Evolutionary conservation across 2,797 vertebrate genomes (phyloP).

Genomic region (Schizothorax lantsangensis): DNA sequence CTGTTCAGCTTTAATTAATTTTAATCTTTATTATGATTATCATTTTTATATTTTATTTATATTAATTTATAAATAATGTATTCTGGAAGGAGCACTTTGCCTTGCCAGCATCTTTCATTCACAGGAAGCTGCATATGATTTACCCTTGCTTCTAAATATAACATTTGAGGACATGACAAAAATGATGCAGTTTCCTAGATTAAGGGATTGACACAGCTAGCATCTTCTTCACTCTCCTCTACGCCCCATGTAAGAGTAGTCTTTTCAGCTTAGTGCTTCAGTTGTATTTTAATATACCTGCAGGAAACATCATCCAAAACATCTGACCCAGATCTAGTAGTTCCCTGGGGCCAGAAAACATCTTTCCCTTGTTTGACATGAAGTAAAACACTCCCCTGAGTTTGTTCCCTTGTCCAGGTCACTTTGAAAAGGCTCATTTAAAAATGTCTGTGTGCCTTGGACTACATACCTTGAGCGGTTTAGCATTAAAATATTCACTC

Average conservation of each 20-base stretch:
- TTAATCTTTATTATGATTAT: too few relatives aligned
- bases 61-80: too few relatives aligned
- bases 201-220: not conserved
- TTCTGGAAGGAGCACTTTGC: too few relatives aligned
- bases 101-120: too few relatives aligned
- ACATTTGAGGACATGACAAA: not conserved
- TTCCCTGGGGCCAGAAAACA: slow-evolving; percentile 36
- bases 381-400: slow-evolving; percentile 32
- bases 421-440: not conserved
- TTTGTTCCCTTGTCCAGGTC: slow-evolving; percentile 1
- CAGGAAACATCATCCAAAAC: slow-evolving; percentile 39
- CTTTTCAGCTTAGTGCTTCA: not conserved
- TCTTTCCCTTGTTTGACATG: slow-evolving; percentile 47
- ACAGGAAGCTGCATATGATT: too few relatives aligned
- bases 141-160: not conserved
- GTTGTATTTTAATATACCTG: slow-evolving; percentile 21
- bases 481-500: slow-evolving; percentile 1
- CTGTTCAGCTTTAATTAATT: too few relatives aligned
- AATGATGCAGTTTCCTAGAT: not conserved
- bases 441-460: not conserved
- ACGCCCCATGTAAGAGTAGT: not conserved
- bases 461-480: not conserved
- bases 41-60: too few relatives aligned
- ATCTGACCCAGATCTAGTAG: slow-evolving; percentile 46
- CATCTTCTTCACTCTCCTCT: not conserved